Evolutionary conservation across 2,797 vertebrate genomes (phyloP).

Genomic region (Mus minutoides): DNA sequence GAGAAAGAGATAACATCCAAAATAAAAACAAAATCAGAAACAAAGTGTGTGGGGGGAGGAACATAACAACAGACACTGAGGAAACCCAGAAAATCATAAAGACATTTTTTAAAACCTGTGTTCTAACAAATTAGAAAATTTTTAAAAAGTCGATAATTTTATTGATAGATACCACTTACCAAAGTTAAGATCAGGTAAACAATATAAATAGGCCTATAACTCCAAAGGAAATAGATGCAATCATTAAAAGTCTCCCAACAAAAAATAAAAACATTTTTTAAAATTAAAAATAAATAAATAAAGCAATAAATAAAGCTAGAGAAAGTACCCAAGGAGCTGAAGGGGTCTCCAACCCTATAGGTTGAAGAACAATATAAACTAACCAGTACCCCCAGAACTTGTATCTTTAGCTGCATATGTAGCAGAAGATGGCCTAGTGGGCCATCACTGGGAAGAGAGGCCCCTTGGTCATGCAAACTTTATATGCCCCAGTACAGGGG

Average conservation of each 20-base stretch:
- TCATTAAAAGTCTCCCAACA: neutral
- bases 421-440: too few species aligned
- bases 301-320: too few species aligned
- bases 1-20: neutral
- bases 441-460: too few species aligned
- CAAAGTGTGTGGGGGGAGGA: neutral
- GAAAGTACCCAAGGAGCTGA: too few species aligned
- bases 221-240: neutral
- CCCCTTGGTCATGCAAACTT: too few species aligned
- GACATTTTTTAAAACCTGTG: neutral
- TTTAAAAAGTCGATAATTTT: neutral
- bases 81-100: neutral
- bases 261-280: neutral
- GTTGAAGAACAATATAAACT: too few species aligned
- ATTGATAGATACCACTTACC: neutral
- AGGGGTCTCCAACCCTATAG: too few species aligned
- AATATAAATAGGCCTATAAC: neutral
- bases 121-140: neutral
- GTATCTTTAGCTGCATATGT: too few species aligned
- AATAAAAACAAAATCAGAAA: neutral
- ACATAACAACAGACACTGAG: neutral
- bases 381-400: too few species aligned
- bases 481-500: too few species aligned
- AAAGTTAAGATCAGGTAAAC: neutral
- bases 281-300: neutral